These are phyloP conservation scores for Hybos culiciformis DNA, from an alignment of 2,888 invertebrate genomes.

Conservation along the genomic window DNA sequence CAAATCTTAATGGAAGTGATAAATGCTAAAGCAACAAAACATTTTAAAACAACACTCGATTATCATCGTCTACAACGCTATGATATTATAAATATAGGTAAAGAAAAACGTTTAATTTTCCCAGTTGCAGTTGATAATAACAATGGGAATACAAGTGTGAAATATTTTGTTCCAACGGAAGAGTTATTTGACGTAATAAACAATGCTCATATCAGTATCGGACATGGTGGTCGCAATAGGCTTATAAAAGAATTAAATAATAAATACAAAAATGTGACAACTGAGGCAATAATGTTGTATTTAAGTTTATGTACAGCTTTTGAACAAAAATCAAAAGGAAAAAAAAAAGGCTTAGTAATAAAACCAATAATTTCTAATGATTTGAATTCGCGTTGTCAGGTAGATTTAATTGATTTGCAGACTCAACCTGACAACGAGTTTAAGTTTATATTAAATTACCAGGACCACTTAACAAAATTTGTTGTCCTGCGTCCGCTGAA, in stretches of 20 bases:
- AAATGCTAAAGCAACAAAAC: neutral
- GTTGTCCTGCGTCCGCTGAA: slow-evolving; percentile 2
- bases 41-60: neutral
- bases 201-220: slow-evolving; percentile 9
- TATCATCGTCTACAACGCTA: slow-evolving; percentile 10
- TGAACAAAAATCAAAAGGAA: slow-evolving; percentile 8
- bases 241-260: slow-evolving; percentile 11
- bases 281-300: slow-evolving; percentile 10
- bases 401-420: slow-evolving; percentile 5
- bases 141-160: neutral
- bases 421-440: slow-evolving; percentile 1
- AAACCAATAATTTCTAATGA: slow-evolving; percentile 7
- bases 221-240: slow-evolving; percentile 12
- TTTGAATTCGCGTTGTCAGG: slow-evolving; percentile 1
- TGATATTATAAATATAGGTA: slow-evolving; percentile 8
- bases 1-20: too few species aligned
- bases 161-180: slow-evolving; percentile 5
- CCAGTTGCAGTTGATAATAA: slow-evolving; percentile 1
- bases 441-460: slow-evolving; percentile 5
- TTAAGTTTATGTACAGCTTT: slow-evolving; percentile 11
- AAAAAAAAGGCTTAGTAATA: neutral
- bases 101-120: slow-evolving; percentile 3
- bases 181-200: slow-evolving; percentile 12
- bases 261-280: slow-evolving; percentile 12
- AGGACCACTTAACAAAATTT: slow-evolving; percentile 7